Conservation (phyloP, 1,140 invertebrate species). For the Littorina saxatilis region DNA sequence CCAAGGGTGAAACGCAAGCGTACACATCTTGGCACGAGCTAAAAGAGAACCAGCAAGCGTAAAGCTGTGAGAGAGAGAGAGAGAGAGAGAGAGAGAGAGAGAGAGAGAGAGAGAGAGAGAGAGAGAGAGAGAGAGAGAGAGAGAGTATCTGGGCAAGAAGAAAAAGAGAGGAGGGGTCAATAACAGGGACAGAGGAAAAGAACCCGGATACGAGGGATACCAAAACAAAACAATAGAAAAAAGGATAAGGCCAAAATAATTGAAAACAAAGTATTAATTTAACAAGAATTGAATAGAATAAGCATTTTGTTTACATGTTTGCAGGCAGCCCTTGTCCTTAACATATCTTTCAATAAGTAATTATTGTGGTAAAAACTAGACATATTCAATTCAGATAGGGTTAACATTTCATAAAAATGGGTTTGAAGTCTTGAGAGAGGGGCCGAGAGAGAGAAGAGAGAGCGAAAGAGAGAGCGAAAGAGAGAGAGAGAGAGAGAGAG, state of each 20-base stretch:
- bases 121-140: constrained; percentile 17
- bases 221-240: neutral
- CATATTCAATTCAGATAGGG: too few relatives aligned
- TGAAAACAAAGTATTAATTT: neutral
- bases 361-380: too few relatives aligned
- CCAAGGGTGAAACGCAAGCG: too few relatives aligned
- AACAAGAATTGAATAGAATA: too few relatives aligned
- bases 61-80: neutral
- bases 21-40: too few relatives aligned
- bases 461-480: neutral
- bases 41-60: too few relatives aligned
- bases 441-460: constrained; percentile 4
- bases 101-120: constrained; percentile 17
- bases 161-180: constrained; percentile 1
- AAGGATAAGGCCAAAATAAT: neutral
- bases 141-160: too few relatives aligned
- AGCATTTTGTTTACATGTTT: too few relatives aligned
- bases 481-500: neutral
- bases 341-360: too few relatives aligned
- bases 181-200: constrained; percentile 2
- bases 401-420: too few relatives aligned
- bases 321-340: too few relatives aligned
- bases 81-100: constrained; percentile 5
- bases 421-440: neutral
- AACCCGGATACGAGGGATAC: neutral